These are phyloP conservation scores for Ditylenchus weischeri DNA, from an alignment of 2,888 invertebrate species.

Conservation along the genomic window DNA sequence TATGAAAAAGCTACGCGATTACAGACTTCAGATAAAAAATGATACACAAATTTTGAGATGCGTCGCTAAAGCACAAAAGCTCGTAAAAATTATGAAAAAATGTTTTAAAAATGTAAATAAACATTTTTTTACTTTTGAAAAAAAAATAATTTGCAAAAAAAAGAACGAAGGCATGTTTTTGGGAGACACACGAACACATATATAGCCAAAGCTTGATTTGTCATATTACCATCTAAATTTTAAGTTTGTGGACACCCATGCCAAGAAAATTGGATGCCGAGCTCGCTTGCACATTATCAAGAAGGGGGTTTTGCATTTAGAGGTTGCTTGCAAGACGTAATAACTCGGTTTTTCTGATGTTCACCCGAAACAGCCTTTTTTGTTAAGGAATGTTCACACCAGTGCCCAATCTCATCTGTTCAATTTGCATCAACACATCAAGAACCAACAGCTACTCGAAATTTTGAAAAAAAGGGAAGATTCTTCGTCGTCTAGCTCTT, in stretches of 20 bases:
- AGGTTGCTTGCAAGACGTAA: conserved; percentile 8
- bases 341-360: neutral
- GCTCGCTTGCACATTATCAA: neutral
- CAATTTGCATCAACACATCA: neutral
- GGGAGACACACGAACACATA: too few species aligned
- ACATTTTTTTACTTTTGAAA: too few species aligned
- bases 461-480: neutral
- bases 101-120: too few species aligned
- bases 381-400: neutral
- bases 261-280: conserved; percentile 5
- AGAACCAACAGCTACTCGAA: neutral
- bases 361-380: neutral
- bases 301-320: neutral
- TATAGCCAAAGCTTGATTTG: neutral
- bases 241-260: neutral
- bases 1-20: too few species aligned
- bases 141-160: too few species aligned
- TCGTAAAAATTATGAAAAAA: too few species aligned
- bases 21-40: too few species aligned
- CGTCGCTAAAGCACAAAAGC: too few species aligned
- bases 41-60: too few species aligned
- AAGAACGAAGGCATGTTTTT: too few species aligned
- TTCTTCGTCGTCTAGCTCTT: neutral
- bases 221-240: neutral
- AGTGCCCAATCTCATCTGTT: neutral